A percentile compares a stretch with the other conserved stretches of the same genome.
phyloP scores from a whole-genome alignment of 2,113 vertebrate species.

The Pan troglodytes region DNA sequence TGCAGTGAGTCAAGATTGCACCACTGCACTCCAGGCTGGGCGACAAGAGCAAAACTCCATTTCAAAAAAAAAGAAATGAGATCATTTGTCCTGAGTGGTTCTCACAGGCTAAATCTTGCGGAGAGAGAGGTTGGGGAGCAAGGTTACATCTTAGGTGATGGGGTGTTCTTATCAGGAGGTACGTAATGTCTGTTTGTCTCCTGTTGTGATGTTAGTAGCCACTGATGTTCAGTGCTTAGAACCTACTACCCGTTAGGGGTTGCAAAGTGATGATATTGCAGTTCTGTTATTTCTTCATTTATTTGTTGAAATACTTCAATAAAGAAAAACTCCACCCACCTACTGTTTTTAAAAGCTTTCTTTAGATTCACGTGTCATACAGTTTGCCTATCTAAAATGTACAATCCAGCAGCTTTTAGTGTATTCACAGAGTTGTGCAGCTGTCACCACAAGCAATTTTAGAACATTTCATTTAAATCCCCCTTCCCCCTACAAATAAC shows the following conservation, averaged over 20 bases:
- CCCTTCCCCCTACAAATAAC: background rate
- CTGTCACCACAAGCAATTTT: background rate
- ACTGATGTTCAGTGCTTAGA: background rate
- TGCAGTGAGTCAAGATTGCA: too few species aligned
- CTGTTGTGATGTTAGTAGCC: background rate
- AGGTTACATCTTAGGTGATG: background rate
- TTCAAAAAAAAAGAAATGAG: background rate
- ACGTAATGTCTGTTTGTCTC: background rate
- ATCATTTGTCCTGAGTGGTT: background rate
- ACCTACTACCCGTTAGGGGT: background rate
- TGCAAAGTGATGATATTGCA: background rate
- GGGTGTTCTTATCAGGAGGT: background rate
- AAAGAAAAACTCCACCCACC: background rate
- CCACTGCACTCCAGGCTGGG: too few species aligned
- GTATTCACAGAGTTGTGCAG: background rate
- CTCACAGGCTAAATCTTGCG: background rate
- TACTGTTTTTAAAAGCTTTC: background rate
- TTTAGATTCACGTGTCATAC: background rate
- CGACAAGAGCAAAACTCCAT: too few species aligned
- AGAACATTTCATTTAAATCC: background rate
- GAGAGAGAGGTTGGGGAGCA: background rate
- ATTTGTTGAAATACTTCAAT: background rate
- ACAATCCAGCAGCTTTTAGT: background rate
- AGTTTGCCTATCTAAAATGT: background rate
- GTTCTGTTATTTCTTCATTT: background rate